Base-by-base conservation (phyloP, 2,888 invertebrate species). In the Aspidapion aeneum region DNA sequence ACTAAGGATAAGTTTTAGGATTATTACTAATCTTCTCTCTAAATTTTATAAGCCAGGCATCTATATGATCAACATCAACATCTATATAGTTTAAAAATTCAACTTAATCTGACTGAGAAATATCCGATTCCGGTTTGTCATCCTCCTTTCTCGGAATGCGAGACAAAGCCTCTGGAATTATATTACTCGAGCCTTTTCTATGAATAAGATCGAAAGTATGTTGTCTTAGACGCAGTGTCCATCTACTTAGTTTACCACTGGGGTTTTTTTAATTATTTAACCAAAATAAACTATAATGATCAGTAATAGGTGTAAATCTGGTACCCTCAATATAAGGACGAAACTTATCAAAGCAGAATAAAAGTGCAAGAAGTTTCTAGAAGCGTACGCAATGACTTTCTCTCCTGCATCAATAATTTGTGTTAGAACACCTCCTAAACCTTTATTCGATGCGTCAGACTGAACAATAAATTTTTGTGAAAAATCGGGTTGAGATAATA, bases 401-500 rank as follows among this genome's bases (percentile, higher is more conserved):
- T 64, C 60, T 18, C 59, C 57, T 3, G 56, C 61, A 48, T 60
- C 60, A 7, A 62, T 18, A 35, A 18, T 17, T 49, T 67, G 65
- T 1, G 63, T 59, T 7, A 65, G 52, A 9, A 65, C 54, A 2
- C 66, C 60, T 12, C 65, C 62, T 1, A 16, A n/a, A n/a, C 61
- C 64, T 18, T 18, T 18, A 51, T 65, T 57, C 3, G 68, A 69
- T 2, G 76, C 76, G 65, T 77, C 76, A 21, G 61, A 62, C 52
- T 68, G 62, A 1, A 74, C 35, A 18, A 56, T 49, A 62, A 72
- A 73, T 0, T 64, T 60, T 60, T 62, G 18, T 0, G 58, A n/a
- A 57, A 71, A 71, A 61, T 73, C 68, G 1, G 72, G 70, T 17
- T 57, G 61, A 12, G 60, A 7, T 9, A 74, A 58, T n/a, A 74